Evolutionary conservation across 2,888 invertebrate species (phyloP).

Genomic region (Drosophila mercatorum): DNA sequence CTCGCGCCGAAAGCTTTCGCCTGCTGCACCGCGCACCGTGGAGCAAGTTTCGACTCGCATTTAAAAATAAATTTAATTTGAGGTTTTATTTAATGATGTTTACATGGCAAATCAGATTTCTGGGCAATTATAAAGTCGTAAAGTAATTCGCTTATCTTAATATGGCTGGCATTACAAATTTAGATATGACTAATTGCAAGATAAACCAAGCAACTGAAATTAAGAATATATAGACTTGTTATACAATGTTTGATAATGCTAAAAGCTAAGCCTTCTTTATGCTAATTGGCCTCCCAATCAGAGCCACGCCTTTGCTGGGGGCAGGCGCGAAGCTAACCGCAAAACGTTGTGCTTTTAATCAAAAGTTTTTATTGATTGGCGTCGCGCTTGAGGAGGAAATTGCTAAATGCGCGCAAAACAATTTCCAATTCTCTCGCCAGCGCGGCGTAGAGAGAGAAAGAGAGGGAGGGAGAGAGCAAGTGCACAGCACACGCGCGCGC

Average conservation of each 20-base stretch:
- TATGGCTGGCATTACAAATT: conserved; percentile 10
- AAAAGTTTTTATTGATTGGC: conserved; percentile 78
- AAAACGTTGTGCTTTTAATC: conserved; percentile 68
- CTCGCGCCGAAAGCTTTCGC: conserved; percentile 41
- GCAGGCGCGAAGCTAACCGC: conserved; percentile 53
- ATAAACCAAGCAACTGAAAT: conserved; percentile 26
- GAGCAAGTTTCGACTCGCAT: conserved; percentile 32
- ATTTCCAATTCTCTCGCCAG: conserved; percentile 54
- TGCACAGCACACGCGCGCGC: conserved; percentile 1
- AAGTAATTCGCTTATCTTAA: conserved; percentile 17
- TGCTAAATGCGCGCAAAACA: conserved; percentile 68
- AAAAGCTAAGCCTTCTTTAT: not conserved
- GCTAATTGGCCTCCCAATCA: conserved; percentile 1
- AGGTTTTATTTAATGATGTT: conserved; percentile 16
- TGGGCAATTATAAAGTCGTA: conserved; percentile 7
- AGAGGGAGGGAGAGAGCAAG: not conserved
- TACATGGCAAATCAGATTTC: conserved; percentile 8
- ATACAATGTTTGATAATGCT: conserved; percentile 1
- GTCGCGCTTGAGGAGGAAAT: conserved; percentile 69
- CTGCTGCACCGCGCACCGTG: conserved; percentile 19
- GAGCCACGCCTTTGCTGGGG: conserved; percentile 13
- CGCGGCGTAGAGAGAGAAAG: not conserved
- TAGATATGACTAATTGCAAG: conserved; percentile 6
- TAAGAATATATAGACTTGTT: conserved; percentile 1
- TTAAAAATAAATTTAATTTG: conserved; percentile 2